Evolutionary conservation across 2,113 vertebrate species (phyloP), one percentile per base, ranked within the genome.

Genomic region (Silurus asotus): DNA sequence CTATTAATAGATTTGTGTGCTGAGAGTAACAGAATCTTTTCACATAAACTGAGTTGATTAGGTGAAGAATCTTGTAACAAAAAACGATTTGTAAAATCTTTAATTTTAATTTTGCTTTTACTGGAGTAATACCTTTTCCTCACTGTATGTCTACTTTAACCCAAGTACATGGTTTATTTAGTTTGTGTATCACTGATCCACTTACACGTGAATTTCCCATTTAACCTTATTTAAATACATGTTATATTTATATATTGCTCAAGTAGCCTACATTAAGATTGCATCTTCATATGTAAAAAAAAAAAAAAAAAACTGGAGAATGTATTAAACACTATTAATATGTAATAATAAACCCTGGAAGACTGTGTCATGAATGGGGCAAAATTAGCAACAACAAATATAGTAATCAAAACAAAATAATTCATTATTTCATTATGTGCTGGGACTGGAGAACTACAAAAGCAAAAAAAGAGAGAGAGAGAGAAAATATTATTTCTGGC

Each of bases 401-500:
- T 75, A 23, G 51, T n/a, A 51, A 51, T n/a, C 55, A 56, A 9
- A 49, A 51, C n/a, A 51, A 75, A 51, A 51, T 5, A 75, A 23
- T 37, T 48, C 8, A 72, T 20, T 72, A 75, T n/a, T n/a, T 20
- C 53, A 28, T 51, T 78, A 10, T n/a, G 37, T 37, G 1, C 75
- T 28, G 75, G 51, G 56, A 25, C 48, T 55, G 51, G 4, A 55
- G 23, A 55, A 75, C 20, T 10, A 75, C 19, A 75, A 48, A 75
- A 64, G 65, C 67, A 75, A 74, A 84, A 74, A 49, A 23, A 20
- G 14, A 75, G 64, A 84, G 49, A 49, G 23, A 37, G 13, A 20
- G 23, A 84, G 45, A 49, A 15, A 55, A 81, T 70, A 49, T 65
- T 81, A 65, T 61, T 75, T 37, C 67, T 70, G 53, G 79, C 70